Evolutionary conservation across 2,797 vertebrate genomes (phyloP), one percentile per base, ranked within the genome.

Genomic region (Cirrhinus molitorella): DNA sequence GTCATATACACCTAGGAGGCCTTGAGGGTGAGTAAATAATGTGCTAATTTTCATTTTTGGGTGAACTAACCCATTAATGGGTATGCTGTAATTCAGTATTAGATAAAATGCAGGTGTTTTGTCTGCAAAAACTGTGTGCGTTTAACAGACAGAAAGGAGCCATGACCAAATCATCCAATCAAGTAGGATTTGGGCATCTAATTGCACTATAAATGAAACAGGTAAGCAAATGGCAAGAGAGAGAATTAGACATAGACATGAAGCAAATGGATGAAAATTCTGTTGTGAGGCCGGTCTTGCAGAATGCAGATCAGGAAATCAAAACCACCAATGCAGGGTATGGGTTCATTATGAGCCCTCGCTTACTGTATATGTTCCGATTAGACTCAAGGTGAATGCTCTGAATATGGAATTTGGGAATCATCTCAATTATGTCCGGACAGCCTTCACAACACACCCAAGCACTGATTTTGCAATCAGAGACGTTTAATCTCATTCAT

Each of bases 221-320:
- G 31, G n/a, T 17, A 17, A 43, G 34, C 21, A 72, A 51, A 28
- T 51, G 8, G 17, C 31, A 2, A 34, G 31, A 34, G 21, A 57
- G 21, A 76, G 23, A n/a, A 31, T 2, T 11, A 31, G 11, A 59
- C 53, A 43, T 23, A 6, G 17, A 80, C 28, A 79, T 61, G 3
- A 14, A 70, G 31, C 49, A 59, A 16, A 71, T 6, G 6, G 28
- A 25, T 63, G 57, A 1, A 65, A 72, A 81, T 34, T 4, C 43
- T 49, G 23, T 21, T 45, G n/a, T 51, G 13, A 81, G 55, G 68
- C 80, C 80, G 63, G 7, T 63, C 49, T 43, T 81, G 49, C 78
- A 70, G 51, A 57, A 19, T 43, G 19, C 51, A 51, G 37, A 59
- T 74, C 59, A 65, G 45, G 14, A 51, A 25, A 65, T 51, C 31